Base-by-base conservation (phyloP, 2,113 vertebrate species). In the Lagenorhynchus albirostris region DNA sequence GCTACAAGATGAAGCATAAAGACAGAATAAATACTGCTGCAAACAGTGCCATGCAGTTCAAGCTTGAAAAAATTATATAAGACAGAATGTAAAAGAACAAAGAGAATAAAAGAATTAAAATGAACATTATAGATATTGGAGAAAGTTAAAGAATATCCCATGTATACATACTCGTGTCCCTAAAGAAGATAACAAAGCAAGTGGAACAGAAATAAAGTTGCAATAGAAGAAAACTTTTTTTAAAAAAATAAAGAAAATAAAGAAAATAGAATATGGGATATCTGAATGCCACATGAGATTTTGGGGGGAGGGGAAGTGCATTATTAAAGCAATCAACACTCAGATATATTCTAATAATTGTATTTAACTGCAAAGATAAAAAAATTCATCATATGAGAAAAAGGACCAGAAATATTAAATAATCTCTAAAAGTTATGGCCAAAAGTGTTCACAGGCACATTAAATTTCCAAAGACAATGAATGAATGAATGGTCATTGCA, bases 391-490 rank as follows among this genome's bases (percentile, higher is more conserved):
- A 7, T 58, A 21, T 65, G 17, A 26, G 20, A 74, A 81, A 80
- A 86, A 89, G 18, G 18, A 70, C 1, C 10, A 18, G 38, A 92
- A 79, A 38, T 86, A 31, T 77, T 91, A 47, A 86, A 81, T 89
- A 88, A 77, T n/a, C 33, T 50, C 6, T 67, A 38, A 87, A 23
- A 90, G 25, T 11, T 12, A 33, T 21, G 29, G 50, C 7, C 18
- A 14, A 38, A 89, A 86, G 17, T 96, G 14, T 87, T 55, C 55
- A 80, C 4, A 80, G 18, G 50, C 15, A 85, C 23, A 41, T 60
- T 89, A 58, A 68, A 86, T 85, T 94, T 93, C 87, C 12, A 91
- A 65, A 97, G 21, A 65, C 65, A 79, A 86, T 77, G 33, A 65
- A 77, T 77, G 33, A 65, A 77, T 80, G 31, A 84, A 80, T 73